These are phyloP conservation scores for Apostichopus californicus DNA, from an alignment of 35 echinoderm and acorn worm species.

Conservation along the genomic window DNA sequence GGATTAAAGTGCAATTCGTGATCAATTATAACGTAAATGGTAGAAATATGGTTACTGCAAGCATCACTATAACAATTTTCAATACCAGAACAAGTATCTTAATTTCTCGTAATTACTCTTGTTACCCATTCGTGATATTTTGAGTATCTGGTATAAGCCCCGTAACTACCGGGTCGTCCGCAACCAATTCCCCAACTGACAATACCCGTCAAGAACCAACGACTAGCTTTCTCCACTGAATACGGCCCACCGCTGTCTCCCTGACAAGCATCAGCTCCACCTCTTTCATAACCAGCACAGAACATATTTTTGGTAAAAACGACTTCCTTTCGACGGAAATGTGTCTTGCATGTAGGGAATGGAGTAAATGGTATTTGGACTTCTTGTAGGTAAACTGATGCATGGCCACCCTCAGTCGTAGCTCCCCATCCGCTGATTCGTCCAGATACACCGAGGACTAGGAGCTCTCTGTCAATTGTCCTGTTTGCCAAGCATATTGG, in stretches of 20 bases:
- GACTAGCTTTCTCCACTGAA: background rate
- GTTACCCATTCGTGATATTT: constrained; percentile 60
- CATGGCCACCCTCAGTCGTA: constrained; percentile 58
- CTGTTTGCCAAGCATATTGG: constrained; percentile 76
- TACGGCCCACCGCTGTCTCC: constrained; percentile 65
- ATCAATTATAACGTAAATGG: too few relatives aligned
- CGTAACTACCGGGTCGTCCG: constrained; percentile 69
- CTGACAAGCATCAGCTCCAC: constrained; percentile 58
- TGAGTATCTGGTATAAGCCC: constrained; percentile 78
- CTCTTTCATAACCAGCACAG: constrained; percentile 56
- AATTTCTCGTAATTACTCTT: too few relatives aligned
- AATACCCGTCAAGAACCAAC: constrained; percentile 63
- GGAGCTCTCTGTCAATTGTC: background rate
- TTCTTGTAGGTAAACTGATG: constrained; percentile 72
- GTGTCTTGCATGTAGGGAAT: constrained; percentile 42
- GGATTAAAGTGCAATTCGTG: too few relatives aligned
- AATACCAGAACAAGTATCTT: too few relatives aligned
- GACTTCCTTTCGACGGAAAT: background rate
- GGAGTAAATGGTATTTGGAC: constrained; percentile 59
- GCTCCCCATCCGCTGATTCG: constrained; percentile 76
- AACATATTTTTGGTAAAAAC: constrained; percentile 85
- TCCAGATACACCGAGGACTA: constrained; percentile 32
- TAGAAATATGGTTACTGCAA: too few relatives aligned
- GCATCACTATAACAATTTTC: too few relatives aligned
- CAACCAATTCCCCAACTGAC: constrained; percentile 94